phyloP scores from a whole-genome alignment of 2,113 vertebrate species.

The Entomyzon cyanotis region DNA sequence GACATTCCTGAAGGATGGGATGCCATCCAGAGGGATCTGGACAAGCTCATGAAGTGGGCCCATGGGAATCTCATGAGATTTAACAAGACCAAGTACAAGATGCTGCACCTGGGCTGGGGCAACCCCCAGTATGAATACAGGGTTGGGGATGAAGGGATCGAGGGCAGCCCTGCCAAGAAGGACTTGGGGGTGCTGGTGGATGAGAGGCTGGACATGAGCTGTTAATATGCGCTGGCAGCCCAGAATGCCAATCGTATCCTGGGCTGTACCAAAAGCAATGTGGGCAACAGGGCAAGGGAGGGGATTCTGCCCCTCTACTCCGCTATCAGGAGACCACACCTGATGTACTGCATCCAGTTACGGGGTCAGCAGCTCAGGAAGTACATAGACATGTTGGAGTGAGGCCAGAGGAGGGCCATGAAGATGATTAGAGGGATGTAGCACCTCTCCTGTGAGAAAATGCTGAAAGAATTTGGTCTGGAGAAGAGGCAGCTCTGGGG shows the following conservation, averaged over 20 bases:
- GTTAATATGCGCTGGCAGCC: not conserved
- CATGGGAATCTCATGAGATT: not conserved
- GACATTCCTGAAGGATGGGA: not conserved
- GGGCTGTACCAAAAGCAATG: not conserved
- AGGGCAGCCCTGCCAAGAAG: not conserved
- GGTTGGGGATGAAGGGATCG: not conserved
- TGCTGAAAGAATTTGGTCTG: no score
- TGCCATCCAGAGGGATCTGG: not conserved
- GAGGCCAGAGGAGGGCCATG: not conserved
- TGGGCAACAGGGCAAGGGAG: not conserved
- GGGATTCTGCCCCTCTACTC: not conserved
- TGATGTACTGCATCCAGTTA: not conserved
- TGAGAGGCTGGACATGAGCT: not conserved
- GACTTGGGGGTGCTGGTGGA: not conserved
- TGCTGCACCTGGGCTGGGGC: not conserved
- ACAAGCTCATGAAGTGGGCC: not conserved
- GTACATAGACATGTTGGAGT: not conserved
- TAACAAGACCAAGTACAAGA: not conserved
- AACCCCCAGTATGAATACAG: not conserved
- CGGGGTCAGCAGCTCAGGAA: not conserved
- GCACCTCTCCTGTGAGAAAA: no score
- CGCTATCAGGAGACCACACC: not conserved
- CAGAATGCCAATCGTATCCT: not conserved
- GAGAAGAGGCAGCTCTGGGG: no score
- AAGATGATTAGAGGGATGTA: no score